Base-by-base conservation (phyloP, 2,113 vertebrate species). In the Brachypteracias leptosomus region DNA sequence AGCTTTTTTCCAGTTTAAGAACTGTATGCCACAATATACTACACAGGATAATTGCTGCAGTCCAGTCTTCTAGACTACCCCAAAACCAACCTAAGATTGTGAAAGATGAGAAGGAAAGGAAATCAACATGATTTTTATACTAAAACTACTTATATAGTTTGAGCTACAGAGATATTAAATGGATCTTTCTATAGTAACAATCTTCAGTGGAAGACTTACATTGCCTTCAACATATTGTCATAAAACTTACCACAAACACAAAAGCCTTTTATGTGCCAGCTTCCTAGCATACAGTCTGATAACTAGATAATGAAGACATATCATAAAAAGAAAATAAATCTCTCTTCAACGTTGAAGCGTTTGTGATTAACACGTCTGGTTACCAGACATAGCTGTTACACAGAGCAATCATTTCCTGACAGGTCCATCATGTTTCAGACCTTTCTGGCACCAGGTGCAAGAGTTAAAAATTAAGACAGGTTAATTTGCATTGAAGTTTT, bases 401-500 rank as follows among this genome's bases (percentile, higher is more conserved):
- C 84, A 94, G 62, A 94, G 94, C 91, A 61, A 70, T 82, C 88
- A 96, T 97, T 97, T 98, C 97, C 95, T 96, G 86, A 97, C 93
- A 89, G 68, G 87, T 97, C 87, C 94, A 96, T 98, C 95, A 94
- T 62, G 87, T 89, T 97, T 97, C 96, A 97, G 97, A 97, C 94
- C 88, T 91, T 82, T 77, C 47, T 59, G 55, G 42, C 17, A 96
- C 44, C 59, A 93, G 54, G 62, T 83, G 47, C 72, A 94, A 44
- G 46, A 90, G 51, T 51, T 68, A 78, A 95, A 96, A 90, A 76
- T 82, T 65, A 90, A 87, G 80, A 55, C 66, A 97, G 89, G 97
- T 97, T 98, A 97, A 98, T 98, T 94, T 96, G 92, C 92, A 93
- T 93, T 97, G 90, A 83, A 75, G 89, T 96, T 95, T 96, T 95